Conservation (phyloP, 2,113 vertebrate genomes). For the Eubucco bourcierii region DNA sequence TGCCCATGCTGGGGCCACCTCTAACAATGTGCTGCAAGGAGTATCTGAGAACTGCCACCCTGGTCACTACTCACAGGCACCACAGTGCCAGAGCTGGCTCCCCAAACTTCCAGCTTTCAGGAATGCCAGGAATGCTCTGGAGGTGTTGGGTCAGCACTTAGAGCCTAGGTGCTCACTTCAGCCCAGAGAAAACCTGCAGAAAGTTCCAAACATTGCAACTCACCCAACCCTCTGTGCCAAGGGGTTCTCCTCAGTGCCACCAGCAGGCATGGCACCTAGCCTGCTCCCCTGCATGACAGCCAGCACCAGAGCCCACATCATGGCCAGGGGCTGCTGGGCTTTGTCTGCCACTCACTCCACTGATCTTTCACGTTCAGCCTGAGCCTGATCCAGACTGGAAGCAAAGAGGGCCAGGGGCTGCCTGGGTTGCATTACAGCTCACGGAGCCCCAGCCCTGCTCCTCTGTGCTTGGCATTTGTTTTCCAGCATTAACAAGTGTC, state of each 20-base stretch:
- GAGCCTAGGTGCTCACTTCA: not conserved
- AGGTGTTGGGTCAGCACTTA: not conserved
- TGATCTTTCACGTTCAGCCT: not conserved
- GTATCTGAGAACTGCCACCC: not conserved
- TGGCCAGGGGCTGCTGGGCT: not conserved
- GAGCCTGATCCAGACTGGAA: not conserved
- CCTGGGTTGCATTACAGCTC: not conserved
- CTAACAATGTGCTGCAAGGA: not conserved
- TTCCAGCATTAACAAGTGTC: constrained; percentile 1
- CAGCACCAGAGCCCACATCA: not conserved
- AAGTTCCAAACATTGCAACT: constrained; percentile 63
- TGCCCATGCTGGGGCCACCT: not conserved
- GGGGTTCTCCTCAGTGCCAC: constrained; percentile 41
- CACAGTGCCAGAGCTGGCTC: not conserved
- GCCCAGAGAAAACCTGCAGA: not conserved
- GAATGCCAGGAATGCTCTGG: not conserved
- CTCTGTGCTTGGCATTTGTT: not conserved
- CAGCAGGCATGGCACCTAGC: not conserved
- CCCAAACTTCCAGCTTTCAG: not conserved
- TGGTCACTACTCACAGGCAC: not conserved
- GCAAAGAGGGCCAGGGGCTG: not conserved
- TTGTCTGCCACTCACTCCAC: not conserved
- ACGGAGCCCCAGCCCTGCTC: not conserved
- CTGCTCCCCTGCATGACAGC: not conserved
- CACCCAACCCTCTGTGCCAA: constrained; percentile 68